Evolutionary conservation across 2,113 vertebrate species (phyloP), one percentile per base, ranked within the genome.

Genomic region (Ptilorrhoa leucosticta): DNA sequence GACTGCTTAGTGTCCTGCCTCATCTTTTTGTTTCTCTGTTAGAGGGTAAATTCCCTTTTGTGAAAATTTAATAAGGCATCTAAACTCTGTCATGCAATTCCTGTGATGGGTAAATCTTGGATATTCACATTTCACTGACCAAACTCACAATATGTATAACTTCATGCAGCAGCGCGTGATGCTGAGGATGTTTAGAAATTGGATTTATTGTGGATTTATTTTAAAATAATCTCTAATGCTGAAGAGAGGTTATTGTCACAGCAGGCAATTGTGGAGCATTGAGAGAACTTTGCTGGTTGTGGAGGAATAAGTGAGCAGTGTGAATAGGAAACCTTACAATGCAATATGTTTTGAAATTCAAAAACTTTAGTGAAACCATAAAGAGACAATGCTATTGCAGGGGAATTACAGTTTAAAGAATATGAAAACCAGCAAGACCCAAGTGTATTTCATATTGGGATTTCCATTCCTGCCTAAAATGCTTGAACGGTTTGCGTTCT

Each of bases 331-430:
- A 79, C 14, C 60, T 63, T 82, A 57, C 47, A 89, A 80, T 91
- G 75, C 57, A 76, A 13, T 70, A 61, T 81, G n/a, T 61, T 95
- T 95, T 95, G 45, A 42, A 94, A 94, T 82, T 83, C 63, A 77
- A 95, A 95, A 89, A 48, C 87, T 93, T 92, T 68, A 64, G 24
- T 66, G 86, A 95, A 80, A 82, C 22, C 47, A 68, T 56, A 53
- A 66, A 63, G n/a, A 87, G 20, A 85, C 37, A 91, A 57, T 44
- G 15, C 31, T 84, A 26, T 7, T 91, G 23, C n/a, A 87, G 64
- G 28, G 64, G 44, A 94, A 71, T 73, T 37, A 31, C 30, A 47
- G 14, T 33, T 61, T 45, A 89, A 90, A 92, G 64, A 79, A 39
- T 50, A 73, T 21, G 15, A 86, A 90, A 87, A 45, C 6, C n/a